Evolutionary conservation across 2,888 invertebrate species (phyloP), one percentile per base, ranked within the genome.

Genomic region (Camponotus fellah): DNA sequence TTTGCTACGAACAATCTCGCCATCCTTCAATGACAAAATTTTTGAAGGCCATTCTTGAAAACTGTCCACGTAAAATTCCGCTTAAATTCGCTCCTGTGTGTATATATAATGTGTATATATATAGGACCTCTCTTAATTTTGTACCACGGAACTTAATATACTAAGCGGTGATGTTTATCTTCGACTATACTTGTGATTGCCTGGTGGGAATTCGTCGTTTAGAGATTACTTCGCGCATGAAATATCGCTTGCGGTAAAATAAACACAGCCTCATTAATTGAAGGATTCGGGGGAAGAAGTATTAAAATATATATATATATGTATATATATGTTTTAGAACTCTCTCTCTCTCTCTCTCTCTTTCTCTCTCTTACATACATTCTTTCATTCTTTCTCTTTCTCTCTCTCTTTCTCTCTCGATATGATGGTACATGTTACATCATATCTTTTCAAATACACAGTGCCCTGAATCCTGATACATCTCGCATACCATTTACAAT

Each of bases 181-280:
- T 65, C 40, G 64, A 80, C 89, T 90, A 49, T 49, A 90, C 87
- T 79, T 69, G 80, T 88, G 88, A 89, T 89, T 88, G 90, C 87
- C 89, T 71, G 83, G 79, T 86, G 83, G 82, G 74, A 86, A 88
- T 71, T 86, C 76, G 65, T 81, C 71, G 53, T 43, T 84, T 77
- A 83, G 71, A 85, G 56, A 82, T 85, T 84, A 77, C 84, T 82
- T 84, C 60, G 46, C 74, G 82, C 69, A 60, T 76, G 71, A 87
- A 88, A 82, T 85, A 85, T 86, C 72, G 74, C 83, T 75, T 83
- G 82, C 82, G 69, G 87, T 88, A 86, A 91, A 91, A 87, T 86
- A 91, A 91, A 89, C 89, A 91, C 91, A 92, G 92, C 90, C 92
- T 91, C 88, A 84, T 88, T 89, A 91, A 92, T 92, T 91, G 90